Conservation (phyloP, 2,113 vertebrate species). For the Chloropsis hardwickii region DNA sequence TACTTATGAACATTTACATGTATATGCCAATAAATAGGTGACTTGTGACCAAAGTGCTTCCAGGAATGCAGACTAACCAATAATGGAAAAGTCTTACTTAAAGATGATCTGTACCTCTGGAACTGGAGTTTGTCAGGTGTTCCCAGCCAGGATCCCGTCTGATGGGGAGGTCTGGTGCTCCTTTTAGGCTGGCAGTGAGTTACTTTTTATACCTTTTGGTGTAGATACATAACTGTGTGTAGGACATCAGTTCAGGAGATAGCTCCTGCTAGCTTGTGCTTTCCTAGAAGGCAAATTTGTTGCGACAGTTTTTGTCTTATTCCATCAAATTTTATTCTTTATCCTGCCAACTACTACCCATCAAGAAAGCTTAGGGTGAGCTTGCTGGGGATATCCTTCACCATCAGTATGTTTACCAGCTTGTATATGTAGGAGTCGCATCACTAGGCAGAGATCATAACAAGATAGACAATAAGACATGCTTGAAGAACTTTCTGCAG, state of each 20-base stretch:
- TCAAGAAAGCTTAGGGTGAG: background rate
- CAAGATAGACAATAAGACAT: background rate
- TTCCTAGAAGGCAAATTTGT: background rate
- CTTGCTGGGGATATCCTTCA: background rate
- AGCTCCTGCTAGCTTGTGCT: background rate
- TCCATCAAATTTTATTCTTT: background rate
- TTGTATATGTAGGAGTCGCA: background rate
- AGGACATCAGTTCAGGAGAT: accelerated
- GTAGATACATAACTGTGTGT: accelerated
- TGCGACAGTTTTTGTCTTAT: background rate
- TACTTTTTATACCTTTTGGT: background rate
- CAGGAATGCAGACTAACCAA: background rate
- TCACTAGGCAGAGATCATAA: background rate
- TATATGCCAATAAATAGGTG: background rate
- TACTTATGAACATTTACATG: background rate
- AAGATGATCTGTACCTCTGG: accelerated
- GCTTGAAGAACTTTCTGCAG: background rate
- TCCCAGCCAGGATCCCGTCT: background rate
- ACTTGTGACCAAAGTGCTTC: background rate
- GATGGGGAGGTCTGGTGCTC: accelerated
- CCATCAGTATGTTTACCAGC: background rate
- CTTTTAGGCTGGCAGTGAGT: background rate
- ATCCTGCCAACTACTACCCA: background rate
- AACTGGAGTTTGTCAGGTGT: background rate
- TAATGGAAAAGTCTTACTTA: background rate